Base-by-base conservation (phyloP, 2,888 invertebrate genomes). In the Nemotelus nigrinus region DNA sequence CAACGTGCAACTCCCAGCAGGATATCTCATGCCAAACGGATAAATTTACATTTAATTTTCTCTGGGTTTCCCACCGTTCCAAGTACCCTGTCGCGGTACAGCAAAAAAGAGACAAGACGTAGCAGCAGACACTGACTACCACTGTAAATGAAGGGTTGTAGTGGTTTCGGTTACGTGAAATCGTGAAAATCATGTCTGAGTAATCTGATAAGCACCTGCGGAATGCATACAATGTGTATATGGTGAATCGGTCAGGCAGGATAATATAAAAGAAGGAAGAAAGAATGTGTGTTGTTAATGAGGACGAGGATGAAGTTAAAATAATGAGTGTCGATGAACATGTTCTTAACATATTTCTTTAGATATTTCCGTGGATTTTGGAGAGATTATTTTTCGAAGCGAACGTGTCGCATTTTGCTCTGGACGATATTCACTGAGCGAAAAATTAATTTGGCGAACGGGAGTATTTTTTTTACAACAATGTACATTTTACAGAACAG, bases 21-120 rank as follows among this genome's bases (percentile, higher is more conserved):
- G 70, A 70, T 70, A 53, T 70, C 55, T 70, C 44, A 3, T 10
- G 55, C 70, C 45, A 70, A 70, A 70, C 63, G 74, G 63, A 60
- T 74, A 60, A 60, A 74, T 74, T 74, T 74, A 60, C 74, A 74
- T 74, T 74, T 74, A 74, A 74, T 74, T 60, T 74, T 74, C 74
- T 74, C 41, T 74, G 41, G 63, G 70, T 70, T 55, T 70, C 55
- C 55, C 70, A 55, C 4, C 44, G 53, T 7, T 48, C 50, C 25
- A 25, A 25, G 25, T 25, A 25, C 25, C 25, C 25, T 5, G 7
- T 67, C 63, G 63, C 43, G 63, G 8, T 63, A n/a, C 25, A n/a
- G 58, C 7, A 63, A 63, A 63, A 63, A 43, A 63, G 43, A 39
- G 43, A 43, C 25, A 41, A 25, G 25, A 25, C 5, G 8, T 50